phyloP scores from a whole-genome alignment of 2,113 vertebrate genomes.

The Cacatua alba region DNA sequence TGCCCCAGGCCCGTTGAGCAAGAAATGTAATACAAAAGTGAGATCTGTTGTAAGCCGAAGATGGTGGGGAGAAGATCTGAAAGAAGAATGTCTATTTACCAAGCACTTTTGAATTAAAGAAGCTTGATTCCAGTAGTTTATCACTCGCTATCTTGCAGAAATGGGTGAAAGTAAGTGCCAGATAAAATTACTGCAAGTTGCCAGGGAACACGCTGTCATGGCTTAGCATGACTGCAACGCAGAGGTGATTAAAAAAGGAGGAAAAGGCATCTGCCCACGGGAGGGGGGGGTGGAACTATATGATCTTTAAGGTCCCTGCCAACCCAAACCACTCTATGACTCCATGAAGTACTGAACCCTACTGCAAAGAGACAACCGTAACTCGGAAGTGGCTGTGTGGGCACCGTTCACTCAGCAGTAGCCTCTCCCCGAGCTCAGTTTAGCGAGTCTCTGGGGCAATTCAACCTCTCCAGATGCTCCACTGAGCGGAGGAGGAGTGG shows the following conservation, averaged over 20 bases:
- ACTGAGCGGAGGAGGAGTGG: accelerated
- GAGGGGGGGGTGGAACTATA: background rate
- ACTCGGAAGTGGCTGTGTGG: background rate
- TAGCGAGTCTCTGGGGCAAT: accelerated
- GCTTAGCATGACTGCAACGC: accelerated
- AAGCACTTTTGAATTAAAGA: background rate
- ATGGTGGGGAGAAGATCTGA: background rate
- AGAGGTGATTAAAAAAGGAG: background rate
- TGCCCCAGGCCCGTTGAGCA: background rate
- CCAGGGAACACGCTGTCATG: background rate
- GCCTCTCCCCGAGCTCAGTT: background rate
- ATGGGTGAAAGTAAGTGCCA: background rate
- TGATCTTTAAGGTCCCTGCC: background rate
- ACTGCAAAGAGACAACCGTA: background rate
- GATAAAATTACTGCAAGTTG: conserved; percentile 25
- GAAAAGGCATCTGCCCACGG: background rate
- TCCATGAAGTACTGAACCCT: background rate
- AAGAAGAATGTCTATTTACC: background rate
- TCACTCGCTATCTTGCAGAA: background rate
- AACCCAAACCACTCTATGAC: background rate
- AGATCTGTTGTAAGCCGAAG: background rate
- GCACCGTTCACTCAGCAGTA: accelerated
- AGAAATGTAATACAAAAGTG: background rate
- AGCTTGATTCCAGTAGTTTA: background rate
- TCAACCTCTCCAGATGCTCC: background rate